phyloP scores from a whole-genome alignment of 2,797 vertebrate species.

The Fringilla coelebs region DNA sequence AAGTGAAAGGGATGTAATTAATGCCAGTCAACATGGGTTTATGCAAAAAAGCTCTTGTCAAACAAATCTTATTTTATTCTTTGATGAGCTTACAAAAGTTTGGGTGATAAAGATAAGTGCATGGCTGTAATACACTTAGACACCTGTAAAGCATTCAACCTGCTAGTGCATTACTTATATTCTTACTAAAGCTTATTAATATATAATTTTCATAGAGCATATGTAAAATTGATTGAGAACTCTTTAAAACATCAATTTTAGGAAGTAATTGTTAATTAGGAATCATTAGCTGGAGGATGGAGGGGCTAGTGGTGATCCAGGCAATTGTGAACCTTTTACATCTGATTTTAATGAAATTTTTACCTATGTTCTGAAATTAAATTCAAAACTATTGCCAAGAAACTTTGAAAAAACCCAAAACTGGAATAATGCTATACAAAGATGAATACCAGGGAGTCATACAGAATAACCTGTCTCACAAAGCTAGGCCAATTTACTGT shows the following conservation, averaged over 20 bases:
- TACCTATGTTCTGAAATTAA: not conserved
- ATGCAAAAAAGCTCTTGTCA: constrained; percentile 38
- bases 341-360: not conserved
- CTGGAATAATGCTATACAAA: not conserved
- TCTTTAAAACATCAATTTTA: not conserved
- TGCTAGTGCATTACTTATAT: not conserved
- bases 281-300: not conserved
- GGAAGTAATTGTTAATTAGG: not conserved
- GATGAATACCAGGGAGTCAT: not conserved
- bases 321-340: not conserved
- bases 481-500: constrained; percentile 4
- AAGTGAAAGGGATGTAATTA: constrained; percentile 35
- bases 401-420: not conserved
- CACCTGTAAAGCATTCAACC: not conserved
- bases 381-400: not conserved
- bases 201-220: not conserved
- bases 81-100: constrained; percentile 23
- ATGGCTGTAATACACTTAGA: not conserved
- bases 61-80: constrained; percentile 40
- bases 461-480: not conserved
- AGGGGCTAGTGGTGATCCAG: not conserved
- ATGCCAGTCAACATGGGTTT: constrained; percentile 35
- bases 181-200: not conserved
- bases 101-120: not conserved
- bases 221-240: not conserved